phyloP scores from a whole-genome alignment of 2,797 vertebrate species.

The Macrochelys suwanniensis region DNA sequence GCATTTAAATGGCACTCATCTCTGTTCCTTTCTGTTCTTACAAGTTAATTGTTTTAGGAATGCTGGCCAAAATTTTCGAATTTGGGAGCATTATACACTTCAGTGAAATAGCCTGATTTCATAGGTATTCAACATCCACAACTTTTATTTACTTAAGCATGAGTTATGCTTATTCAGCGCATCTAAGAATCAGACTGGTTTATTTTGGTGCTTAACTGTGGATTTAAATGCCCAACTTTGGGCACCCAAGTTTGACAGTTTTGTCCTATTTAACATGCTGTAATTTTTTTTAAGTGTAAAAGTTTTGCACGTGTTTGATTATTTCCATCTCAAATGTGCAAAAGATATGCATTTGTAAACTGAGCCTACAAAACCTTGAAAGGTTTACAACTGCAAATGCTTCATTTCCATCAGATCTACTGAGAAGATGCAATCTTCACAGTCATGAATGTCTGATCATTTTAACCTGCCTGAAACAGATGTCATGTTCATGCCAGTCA shows the following conservation, averaged over 20 bases:
- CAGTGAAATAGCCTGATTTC: neutral
- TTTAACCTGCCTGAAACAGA: slow-evolving; percentile 84
- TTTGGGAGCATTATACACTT: neutral
- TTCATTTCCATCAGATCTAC: slow-evolving; percentile 80
- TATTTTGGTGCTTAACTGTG: neutral
- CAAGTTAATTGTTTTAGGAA: neutral
- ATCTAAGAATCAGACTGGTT: neutral
- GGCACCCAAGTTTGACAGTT: slow-evolving; percentile 20
- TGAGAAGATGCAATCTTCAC: slow-evolving; percentile 68
- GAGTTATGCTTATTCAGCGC: neutral
- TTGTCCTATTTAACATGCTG: slow-evolving; percentile 8
- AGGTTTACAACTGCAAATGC: slow-evolving; percentile 85
- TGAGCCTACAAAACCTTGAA: slow-evolving; percentile 71
- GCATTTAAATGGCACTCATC: neutral
- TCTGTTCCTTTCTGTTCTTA: slow-evolving; percentile 9
- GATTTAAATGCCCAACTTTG: neutral
- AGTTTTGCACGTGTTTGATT: neutral
- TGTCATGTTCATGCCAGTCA: slow-evolving; percentile 77
- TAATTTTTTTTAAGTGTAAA: neutral
- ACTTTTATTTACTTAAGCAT: neutral
- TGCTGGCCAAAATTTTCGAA: slow-evolving; percentile 50
- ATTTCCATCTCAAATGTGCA: slow-evolving; percentile 39
- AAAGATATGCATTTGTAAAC: slow-evolving; percentile 68
- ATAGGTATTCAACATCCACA: neutral
- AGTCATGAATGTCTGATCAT: slow-evolving; percentile 69